These are phyloP conservation scores for Monodelphis domestica DNA, from an alignment of 2,797 vertebrate genomes.

Conservation along the genomic window DNA sequence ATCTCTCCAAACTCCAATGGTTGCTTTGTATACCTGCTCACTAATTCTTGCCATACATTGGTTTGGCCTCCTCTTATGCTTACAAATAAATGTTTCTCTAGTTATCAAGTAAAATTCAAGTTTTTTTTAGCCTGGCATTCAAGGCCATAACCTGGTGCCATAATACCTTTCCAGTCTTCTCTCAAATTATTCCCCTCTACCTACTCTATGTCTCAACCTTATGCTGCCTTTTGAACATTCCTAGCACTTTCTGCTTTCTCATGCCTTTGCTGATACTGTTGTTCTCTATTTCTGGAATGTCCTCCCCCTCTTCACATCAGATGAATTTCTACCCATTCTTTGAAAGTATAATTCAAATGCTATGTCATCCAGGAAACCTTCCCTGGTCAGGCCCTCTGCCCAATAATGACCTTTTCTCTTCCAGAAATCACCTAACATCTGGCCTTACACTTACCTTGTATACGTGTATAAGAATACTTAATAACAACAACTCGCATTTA, in stretches of 20 bases:
- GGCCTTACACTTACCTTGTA: neutral
- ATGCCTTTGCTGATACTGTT: neutral
- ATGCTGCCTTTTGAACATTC: neutral
- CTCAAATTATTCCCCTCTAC: neutral
- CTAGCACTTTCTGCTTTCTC: neutral
- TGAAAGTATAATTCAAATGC: neutral
- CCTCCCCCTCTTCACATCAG: neutral
- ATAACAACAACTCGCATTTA: neutral
- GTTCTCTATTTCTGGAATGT: neutral
- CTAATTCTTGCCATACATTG: neutral
- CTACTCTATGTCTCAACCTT: neutral
- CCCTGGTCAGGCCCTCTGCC: neutral
- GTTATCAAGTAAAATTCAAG: neutral
- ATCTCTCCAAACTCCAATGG: neutral
- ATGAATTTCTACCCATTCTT: neutral
- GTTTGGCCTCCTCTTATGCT: neutral
- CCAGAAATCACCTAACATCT: neutral
- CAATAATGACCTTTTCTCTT: neutral
- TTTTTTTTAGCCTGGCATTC: neutral
- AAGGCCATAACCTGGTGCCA: neutral
- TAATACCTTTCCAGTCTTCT: neutral
- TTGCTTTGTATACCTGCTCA: neutral
- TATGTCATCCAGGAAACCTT: neutral
- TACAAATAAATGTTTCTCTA: neutral
- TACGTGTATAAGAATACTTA: neutral